Conservation (phyloP, 2,113 vertebrate species). For the Periophthalmus modestus region DNA sequence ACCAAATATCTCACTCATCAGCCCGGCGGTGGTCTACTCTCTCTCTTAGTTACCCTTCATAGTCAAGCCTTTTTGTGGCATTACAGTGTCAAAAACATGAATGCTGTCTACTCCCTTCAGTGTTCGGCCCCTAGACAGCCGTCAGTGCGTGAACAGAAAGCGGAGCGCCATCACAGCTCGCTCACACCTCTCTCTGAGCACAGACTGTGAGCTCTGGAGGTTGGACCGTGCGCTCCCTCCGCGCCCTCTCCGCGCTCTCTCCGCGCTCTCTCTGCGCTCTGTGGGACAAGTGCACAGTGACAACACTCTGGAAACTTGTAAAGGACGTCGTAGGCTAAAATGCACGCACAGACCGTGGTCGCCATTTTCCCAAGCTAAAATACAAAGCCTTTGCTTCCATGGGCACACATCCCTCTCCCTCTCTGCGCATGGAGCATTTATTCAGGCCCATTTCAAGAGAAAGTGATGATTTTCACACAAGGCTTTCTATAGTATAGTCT, state of each 20-base stretch:
- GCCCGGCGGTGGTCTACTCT: not conserved
- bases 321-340: constrained; percentile 5
- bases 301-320: constrained; percentile 27
- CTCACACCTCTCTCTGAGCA: not conserved
- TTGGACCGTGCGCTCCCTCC: not conserved
- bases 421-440: not conserved
- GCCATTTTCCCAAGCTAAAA: constrained; percentile 71
- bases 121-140: not conserved
- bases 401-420: constrained; percentile 47
- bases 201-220: not conserved
- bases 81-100: too few species aligned
- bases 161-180: constrained; percentile 8
- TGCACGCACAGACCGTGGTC: constrained; percentile 50
- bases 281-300: constrained; percentile 1
- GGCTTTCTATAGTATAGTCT: accelerated
- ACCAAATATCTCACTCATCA: not conserved
- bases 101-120: not conserved
- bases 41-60: not conserved
- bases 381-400: constrained; percentile 45
- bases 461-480: not conserved
- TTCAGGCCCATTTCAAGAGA: not conserved
- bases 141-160: constrained; percentile 2
- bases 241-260: too few species aligned
- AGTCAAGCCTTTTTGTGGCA: too few species aligned
- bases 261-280: not conserved